A percentile compares a stretch with the other conserved stretches of the same genome.
phyloP scores from a whole-genome alignment of 2,888 invertebrate species.

The Hydrotaea cyrtoneurina region DNA sequence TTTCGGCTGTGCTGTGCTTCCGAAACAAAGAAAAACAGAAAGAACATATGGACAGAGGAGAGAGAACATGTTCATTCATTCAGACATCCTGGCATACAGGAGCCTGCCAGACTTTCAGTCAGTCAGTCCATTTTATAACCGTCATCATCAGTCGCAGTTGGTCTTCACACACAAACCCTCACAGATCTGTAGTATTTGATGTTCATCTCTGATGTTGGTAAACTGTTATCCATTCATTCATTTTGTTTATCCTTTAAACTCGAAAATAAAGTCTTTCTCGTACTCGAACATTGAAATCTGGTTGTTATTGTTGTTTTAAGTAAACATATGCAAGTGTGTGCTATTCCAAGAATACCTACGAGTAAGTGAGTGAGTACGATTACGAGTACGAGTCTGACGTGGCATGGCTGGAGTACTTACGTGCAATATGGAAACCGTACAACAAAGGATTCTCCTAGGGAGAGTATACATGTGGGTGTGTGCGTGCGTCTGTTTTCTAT shows the following conservation, averaged over 20 bases:
- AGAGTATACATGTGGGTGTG: neutral
- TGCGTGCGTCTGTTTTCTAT: neutral
- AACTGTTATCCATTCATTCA: conserved; percentile 24
- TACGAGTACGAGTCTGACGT: neutral
- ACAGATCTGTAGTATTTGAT: neutral
- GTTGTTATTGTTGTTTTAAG: conserved; percentile 23
- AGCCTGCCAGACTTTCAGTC: neutral
- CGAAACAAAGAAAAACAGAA: neutral
- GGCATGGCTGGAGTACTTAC: neutral
- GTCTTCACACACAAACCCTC: neutral
- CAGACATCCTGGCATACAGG: conserved; percentile 29
- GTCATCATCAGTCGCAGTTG: neutral
- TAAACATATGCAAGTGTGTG: neutral
- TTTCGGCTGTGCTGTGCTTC: neutral
- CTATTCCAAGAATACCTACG: too few species aligned
- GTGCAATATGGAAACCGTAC: neutral
- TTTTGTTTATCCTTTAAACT: conserved; percentile 31
- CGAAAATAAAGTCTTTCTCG: conserved; percentile 9
- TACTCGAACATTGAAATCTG: conserved; percentile 17
- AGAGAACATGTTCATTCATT: conserved; percentile 50
- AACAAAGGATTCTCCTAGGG: conserved; percentile 21
- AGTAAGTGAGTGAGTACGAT: too few species aligned
- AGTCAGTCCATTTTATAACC: neutral
- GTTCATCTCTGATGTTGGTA: neutral
- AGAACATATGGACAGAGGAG: conserved; percentile 23